A percentile compares a stretch with the other conserved stretches of the same genome.
phyloP scores from a whole-genome alignment of 2,888 invertebrate genomes.

The Cactoblastis cactorum region DNA sequence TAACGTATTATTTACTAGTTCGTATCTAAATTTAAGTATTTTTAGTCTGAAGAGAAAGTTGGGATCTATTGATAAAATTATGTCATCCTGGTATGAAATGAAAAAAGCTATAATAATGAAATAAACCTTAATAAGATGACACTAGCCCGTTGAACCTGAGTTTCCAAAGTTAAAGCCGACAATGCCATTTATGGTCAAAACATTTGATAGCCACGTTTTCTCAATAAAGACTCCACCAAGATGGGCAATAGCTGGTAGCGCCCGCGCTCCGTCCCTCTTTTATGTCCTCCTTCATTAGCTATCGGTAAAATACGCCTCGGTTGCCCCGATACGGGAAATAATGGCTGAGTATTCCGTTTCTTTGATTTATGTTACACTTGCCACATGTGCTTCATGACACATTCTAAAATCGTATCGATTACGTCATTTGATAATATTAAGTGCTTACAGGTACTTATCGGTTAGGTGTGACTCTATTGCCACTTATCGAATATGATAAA shows the following conservation, averaged over 20 bases:
- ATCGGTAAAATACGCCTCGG: constrained; percentile 6
- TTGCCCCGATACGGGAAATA: neutral
- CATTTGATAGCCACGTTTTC: constrained; percentile 4
- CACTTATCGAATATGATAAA: no score
- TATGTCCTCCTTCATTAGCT: constrained; percentile 11
- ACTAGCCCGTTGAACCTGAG: neutral
- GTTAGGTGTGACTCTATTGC: no score
- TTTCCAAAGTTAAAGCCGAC: no score
- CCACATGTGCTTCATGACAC: neutral
- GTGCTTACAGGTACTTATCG: no score
- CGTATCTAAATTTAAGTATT: no score
- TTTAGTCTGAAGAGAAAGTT: no score
- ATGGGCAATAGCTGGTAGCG: neutral
- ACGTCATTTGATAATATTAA: no score
- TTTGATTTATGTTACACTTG: neutral
- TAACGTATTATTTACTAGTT: no score
- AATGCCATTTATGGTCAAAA: constrained; percentile 1
- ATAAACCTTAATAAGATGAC: neutral
- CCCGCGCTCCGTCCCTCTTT: neutral
- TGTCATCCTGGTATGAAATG: no score
- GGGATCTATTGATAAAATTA: no score
- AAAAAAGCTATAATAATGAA: no score
- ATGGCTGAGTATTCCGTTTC: neutral
- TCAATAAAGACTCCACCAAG: neutral
- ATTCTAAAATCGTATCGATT: neutral